phyloP scores from a whole-genome alignment of 1,140 invertebrate species.

The Habropoda laboriosa region DNA sequence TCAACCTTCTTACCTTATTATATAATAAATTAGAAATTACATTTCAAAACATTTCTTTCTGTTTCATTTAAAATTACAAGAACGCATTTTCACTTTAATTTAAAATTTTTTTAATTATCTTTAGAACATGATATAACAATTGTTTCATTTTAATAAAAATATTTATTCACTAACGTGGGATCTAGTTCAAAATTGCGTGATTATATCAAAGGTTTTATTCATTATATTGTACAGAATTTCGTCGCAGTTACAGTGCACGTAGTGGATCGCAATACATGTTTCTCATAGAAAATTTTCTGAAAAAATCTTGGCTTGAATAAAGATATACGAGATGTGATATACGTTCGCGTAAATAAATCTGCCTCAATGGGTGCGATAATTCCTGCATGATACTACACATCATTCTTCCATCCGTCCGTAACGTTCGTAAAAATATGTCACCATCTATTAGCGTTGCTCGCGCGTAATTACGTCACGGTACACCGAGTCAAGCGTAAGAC shows the following conservation, averaged over 20 bases:
- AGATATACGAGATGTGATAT: constrained; percentile 29
- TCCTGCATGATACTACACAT: constrained; percentile 11
- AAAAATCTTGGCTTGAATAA: constrained; percentile 19
- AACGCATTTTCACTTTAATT: background rate
- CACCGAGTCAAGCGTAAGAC: background rate
- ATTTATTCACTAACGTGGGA: background rate
- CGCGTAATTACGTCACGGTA: background rate
- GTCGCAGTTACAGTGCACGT: background rate
- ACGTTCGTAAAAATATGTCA: constrained; percentile 24
- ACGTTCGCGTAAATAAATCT: constrained; percentile 10
- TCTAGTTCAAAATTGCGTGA: background rate
- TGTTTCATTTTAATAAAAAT: background rate
- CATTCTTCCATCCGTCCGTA: background rate
- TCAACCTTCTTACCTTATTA: background rate
- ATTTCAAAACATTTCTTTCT: too few relatives aligned
- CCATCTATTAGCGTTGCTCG: background rate
- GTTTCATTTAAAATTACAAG: too few relatives aligned
- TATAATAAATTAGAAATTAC: background rate
- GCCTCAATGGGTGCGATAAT: background rate
- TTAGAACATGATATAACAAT: background rate
- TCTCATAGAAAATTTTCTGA: constrained; percentile 23
- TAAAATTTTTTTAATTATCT: background rate
- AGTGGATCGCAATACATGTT: constrained; percentile 2
- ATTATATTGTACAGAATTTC: constrained; percentile 39
- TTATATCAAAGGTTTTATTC: constrained; percentile 47